Evolutionary conservation across 2,888 invertebrate species (phyloP), one percentile per base, ranked within the genome.

Genomic region (Pardosa pseudoannulata): DNA sequence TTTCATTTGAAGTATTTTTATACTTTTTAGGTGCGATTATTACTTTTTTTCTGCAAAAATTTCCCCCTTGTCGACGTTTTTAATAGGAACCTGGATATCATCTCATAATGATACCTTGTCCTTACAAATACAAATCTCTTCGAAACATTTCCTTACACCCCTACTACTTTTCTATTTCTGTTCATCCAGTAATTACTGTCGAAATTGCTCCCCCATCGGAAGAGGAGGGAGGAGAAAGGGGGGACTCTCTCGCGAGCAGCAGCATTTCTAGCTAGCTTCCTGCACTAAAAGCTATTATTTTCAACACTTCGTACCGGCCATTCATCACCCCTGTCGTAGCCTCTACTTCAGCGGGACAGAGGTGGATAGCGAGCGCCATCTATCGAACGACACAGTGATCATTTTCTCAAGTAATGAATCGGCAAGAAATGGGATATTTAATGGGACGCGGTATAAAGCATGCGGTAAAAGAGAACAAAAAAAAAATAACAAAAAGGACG

Each of bases 201-300:
- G 27, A 65, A 76, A 83, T 75, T 76, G 76, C 70, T 65, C 76
- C 71, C 67, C 32, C 72, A 9, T 29, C 56, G 29, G 13, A 32
- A 46, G 32, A 31, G 19, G 62, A n/a, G 50, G 56, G 56, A 32
- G 41, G 36, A n/a, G n/a, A n/a, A n/a, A n/a, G n/a, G n/a, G n/a
- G n/a, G n/a, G n/a, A n/a, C n/a, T n/a, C n/a, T n/a, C n/a, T 19
- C 36, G 46, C 50, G 27, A 65, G 39, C 75, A 56, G 41, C 36
- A 81, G 62, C 65, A 72, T 76, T 76, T 83, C 78, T 74, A 79
- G 79, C 79, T 85, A 68, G 74, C 70, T 74, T 79, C 79, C 68
- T 79, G 74, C 68, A 70, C 70, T 79, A 73, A 85, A 79, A 79
- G 85, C 85, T 85, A 85, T 79, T 85, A 85, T 85, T 83, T 83